Percentiles rank a stretch among this genome's conserved stretches.
These are phyloP conservation scores for Poeciliopsis prolifica DNA, from an alignment of 2,113 vertebrate species.

Conservation along the genomic window DNA sequence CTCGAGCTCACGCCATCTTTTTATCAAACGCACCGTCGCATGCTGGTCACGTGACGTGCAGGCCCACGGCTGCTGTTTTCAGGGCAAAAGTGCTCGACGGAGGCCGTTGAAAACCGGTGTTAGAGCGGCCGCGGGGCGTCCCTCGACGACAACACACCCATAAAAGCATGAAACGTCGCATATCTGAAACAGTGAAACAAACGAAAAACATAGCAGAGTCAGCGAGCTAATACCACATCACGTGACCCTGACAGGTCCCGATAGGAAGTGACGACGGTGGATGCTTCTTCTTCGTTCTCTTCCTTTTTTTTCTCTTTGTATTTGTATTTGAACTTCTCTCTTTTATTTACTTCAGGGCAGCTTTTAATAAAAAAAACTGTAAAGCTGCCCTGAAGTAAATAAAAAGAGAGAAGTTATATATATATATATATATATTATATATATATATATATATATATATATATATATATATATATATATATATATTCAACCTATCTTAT, in stretches of 20 bases:
- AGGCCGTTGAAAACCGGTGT: neutral
- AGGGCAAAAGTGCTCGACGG: constrained; percentile 21
- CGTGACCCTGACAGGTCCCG: constrained; percentile 69
- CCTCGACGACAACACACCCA: constrained; percentile 1
- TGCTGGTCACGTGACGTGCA: constrained; percentile 86
- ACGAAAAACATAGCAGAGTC: constrained; percentile 78
- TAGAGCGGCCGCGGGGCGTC: neutral
- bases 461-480: no score
- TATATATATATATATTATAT: no score
- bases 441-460: no score
- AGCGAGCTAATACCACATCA: constrained; percentile 78
- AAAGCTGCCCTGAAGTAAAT: no score
- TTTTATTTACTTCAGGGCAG: no score
- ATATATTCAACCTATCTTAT: no score
- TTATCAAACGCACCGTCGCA: constrained; percentile 84
- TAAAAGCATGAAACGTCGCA: constrained; percentile 27
- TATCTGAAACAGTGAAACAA: constrained; percentile 57
- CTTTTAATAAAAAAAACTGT: no score
- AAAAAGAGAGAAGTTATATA: no score
- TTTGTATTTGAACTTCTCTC: no score
- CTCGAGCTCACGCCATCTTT: constrained; percentile 93
- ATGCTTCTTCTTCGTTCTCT: constrained; percentile 46
- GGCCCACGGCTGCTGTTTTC: constrained; percentile 54
- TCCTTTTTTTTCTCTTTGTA: constrained; percentile 11
- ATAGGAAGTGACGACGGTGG: constrained; percentile 76